phyloP scores from a whole-genome alignment of 2,888 invertebrate species.

The Cyclophora punctaria region DNA sequence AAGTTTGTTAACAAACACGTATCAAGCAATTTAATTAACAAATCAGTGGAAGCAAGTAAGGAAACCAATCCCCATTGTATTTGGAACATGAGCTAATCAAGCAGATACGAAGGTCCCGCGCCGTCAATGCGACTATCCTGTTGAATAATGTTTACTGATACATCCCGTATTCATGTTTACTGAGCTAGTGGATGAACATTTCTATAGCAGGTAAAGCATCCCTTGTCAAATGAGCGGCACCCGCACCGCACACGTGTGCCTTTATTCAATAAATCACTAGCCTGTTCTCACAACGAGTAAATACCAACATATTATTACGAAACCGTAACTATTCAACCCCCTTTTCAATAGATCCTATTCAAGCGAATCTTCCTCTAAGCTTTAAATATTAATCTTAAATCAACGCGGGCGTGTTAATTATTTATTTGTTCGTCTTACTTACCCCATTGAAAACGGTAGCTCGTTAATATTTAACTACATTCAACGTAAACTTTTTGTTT shows the following conservation, averaged over 20 bases:
- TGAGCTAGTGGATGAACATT: slow-evolving; percentile 28
- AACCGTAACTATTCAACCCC: background rate
- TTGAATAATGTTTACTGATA: slow-evolving; percentile 57
- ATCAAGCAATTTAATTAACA: slow-evolving; percentile 4
- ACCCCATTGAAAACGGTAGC: too few species aligned
- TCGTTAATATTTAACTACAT: too few species aligned
- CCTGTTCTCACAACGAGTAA: slow-evolving; percentile 29
- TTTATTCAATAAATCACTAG: slow-evolving; percentile 52
- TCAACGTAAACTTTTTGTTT: too few species aligned
- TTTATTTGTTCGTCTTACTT: too few species aligned
- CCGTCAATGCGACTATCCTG: slow-evolving; percentile 44
- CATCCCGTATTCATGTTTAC: slow-evolving; percentile 32
- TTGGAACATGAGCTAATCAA: slow-evolving; percentile 39
- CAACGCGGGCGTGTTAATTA: too few species aligned
- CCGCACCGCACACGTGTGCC: slow-evolving; percentile 53
- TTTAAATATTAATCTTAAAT: too few species aligned
- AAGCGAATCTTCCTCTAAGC: too few species aligned
- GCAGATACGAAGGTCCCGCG: slow-evolving; percentile 34
- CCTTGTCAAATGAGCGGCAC: slow-evolving; percentile 50
- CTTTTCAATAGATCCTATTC: too few species aligned
- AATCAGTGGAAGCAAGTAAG: slow-evolving; percentile 5
- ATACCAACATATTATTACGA: slow-evolving; percentile 12
- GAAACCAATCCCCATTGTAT: slow-evolving; percentile 16
- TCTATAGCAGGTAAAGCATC: slow-evolving; percentile 63
- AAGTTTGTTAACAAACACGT: slow-evolving; percentile 1